Conservation (phyloP, 2,113 vertebrate species). For the Osmerus eperlanus region DNA sequence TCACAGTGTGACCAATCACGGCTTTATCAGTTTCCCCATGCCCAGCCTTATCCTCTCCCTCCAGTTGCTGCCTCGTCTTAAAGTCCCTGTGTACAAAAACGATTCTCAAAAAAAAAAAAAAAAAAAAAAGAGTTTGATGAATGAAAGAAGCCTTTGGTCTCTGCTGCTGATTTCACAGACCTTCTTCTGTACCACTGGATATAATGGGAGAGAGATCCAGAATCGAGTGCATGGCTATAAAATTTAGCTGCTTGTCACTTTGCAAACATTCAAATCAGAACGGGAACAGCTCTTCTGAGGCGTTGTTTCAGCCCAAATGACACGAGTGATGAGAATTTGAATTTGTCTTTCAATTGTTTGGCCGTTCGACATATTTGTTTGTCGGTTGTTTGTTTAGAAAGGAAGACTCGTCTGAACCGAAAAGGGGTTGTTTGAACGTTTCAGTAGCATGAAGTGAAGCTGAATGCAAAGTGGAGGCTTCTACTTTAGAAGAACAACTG, state of each 20-base stretch:
- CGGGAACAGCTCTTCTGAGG: conserved; percentile 17
- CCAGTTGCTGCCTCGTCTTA: conserved; percentile 37
- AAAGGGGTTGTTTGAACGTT: no score
- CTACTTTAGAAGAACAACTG: no score
- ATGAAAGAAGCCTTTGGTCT: conserved; percentile 47
- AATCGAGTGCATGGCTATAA: conserved; percentile 40
- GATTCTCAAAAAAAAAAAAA: conserved; percentile 35
- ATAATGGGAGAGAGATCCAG: conserved; percentile 24
- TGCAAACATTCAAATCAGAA: conserved; percentile 43
- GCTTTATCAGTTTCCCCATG: conserved; percentile 45
- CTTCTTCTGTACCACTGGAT: conserved; percentile 14
- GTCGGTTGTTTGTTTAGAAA: no score
- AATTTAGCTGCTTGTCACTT: conserved; percentile 36
- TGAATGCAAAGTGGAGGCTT: no score
- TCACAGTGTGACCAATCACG: conserved; percentile 39
- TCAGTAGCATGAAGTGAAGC: no score
- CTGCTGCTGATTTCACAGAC: conserved; percentile 39
- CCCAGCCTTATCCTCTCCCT: conserved; percentile 43
- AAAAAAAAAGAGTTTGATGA: conserved; percentile 42
- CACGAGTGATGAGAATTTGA: not conserved
- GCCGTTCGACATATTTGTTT: no score
- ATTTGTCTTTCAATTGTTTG: not conserved
- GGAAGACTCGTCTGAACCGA: no score
- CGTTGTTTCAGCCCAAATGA: not conserved
- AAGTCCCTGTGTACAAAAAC: conserved; percentile 39